phyloP scores from a whole-genome alignment of 2,888 invertebrate genomes.

The Mactromeris polynyma region DNA sequence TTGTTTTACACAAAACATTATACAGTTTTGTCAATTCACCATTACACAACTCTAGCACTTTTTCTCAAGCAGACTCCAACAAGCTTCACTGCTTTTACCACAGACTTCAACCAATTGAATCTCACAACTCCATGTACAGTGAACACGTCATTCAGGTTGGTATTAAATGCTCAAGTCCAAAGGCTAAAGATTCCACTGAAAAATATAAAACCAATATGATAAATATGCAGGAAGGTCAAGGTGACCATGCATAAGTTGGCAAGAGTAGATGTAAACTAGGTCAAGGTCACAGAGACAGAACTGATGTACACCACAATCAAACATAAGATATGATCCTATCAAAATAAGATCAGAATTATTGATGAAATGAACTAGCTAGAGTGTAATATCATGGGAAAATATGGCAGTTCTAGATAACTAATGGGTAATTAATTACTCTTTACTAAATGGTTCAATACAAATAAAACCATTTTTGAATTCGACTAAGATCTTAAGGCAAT shows the following conservation, averaged over 20 bases:
- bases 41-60: not conserved
- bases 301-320: no score
- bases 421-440: no score
- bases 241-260: not conserved
- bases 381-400: no score
- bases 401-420: no score
- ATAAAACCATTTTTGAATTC: no score
- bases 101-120: not conserved
- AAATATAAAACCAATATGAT: slow-evolving; percentile 44
- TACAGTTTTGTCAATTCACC: no score
- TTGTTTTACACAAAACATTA: no score
- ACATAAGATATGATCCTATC: not conserved
- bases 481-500: no score
- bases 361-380: no score
- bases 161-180: slow-evolving; percentile 85
- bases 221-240: not conserved
- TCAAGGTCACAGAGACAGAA: not conserved
- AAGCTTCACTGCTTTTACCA: not conserved
- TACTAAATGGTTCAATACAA: no score
- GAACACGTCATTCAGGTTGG: slow-evolving; percentile 23
- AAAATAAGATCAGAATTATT: not conserved
- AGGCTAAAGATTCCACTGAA: slow-evolving; percentile 85
- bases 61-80: not conserved
- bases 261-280: not conserved
- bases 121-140: not conserved